Base-by-base conservation (phyloP, 1,140 invertebrate genomes). In the Drosophila chauvacae region DNA sequence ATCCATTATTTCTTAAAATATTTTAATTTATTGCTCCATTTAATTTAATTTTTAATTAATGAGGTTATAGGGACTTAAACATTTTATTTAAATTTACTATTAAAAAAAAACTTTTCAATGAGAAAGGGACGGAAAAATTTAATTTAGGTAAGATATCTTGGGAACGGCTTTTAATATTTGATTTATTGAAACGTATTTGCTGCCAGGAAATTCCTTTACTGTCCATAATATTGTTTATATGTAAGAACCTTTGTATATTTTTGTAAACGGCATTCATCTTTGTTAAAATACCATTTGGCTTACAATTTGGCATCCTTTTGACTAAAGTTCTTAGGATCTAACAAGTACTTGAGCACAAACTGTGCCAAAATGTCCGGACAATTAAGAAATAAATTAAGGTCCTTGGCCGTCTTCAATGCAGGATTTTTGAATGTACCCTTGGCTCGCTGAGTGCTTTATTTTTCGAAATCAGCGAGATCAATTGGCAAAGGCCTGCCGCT, bases 301-400 rank as follows among this genome's bases (percentile, higher is more conserved):
- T 16, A 37, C 30, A 55, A 37, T 23, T 23, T 37, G 18, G 33
- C 14, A 55, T 39, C 53, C 35, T n/a, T 56, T 39, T 56, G 20
- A 20, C 20, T n/a, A 10, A 39, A 39, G 23, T 30, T 61, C 23
- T 28, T 20, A 26, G 13, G 11, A 57, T 44, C 16, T 18, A 18
- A 5, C 9, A 33, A 18, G 42, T n/a, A 47, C 41, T 28, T 63
- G 26, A 16, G n/a, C n/a, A 28, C 30, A 30, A 41, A 64, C 18
- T 62, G 33, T 33, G 53, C 41, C 23, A 18, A 62, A 42, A 62
- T 61, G 39, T 35, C 3, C 56, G 23, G 56, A 18, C 37, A 60
- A 44, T 44, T 26, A 45, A 35, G 9, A 35, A 39, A 35, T 35
- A 35, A 45, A 45, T 45, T 37, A 42, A 30, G 28, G 48, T 13